A percentile compares a stretch with the other conserved stretches of the same genome.
Conservation (phyloP, 2,113 vertebrate species). For the Carassius carassius region DNA sequence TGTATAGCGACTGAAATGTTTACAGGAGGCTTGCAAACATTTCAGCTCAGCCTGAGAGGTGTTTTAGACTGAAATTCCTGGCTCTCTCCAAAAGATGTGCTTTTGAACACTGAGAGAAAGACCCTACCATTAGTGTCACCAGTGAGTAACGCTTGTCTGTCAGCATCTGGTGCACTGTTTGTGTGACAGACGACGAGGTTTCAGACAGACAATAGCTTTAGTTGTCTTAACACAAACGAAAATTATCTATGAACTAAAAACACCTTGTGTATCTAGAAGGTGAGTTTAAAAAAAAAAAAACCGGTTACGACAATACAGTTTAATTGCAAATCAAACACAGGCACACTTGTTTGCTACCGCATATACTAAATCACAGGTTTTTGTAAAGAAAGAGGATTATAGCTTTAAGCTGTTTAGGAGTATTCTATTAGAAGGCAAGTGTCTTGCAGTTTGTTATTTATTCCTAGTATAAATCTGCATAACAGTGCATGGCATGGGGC, state of each 20-base stretch:
- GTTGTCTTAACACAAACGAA: background rate
- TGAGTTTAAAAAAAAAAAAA: background rate
- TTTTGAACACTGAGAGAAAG: background rate
- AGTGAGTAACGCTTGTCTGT: too few species aligned
- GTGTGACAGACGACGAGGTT: too few species aligned
- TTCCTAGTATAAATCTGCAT: background rate
- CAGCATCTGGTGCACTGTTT: too few species aligned
- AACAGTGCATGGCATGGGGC: too few species aligned
- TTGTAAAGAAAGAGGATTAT: background rate
- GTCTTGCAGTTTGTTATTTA: background rate
- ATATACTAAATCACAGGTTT: background rate
- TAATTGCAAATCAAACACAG: background rate
- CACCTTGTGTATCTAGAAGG: background rate
- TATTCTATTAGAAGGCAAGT: background rate
- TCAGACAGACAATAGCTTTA: too few species aligned
- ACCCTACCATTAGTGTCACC: background rate
- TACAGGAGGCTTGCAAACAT: background rate
- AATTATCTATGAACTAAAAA: background rate
- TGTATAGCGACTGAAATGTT: background rate
- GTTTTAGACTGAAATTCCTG: background rate
- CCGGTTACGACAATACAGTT: background rate
- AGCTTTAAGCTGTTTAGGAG: background rate
- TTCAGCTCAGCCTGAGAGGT: background rate
- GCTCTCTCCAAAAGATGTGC: background rate
- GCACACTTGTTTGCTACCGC: background rate